These are phyloP conservation scores for Drosophila nr. perissopoda DNA, from an alignment of 2,888 invertebrate species.

Conservation along the genomic window DNA sequence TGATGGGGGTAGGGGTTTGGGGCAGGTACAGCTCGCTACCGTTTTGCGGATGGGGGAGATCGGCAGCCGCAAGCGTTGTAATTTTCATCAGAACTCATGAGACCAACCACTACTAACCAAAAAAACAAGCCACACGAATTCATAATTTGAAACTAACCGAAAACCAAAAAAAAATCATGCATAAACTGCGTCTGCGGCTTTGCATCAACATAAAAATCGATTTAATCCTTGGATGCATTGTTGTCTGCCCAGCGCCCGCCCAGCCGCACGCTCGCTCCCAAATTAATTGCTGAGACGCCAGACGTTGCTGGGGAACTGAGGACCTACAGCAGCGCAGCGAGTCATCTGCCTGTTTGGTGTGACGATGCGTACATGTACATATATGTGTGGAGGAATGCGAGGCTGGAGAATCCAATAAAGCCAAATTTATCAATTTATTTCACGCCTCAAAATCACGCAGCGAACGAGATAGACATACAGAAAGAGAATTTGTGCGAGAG, in stretches of 20 bases:
- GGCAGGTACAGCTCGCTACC: slow-evolving; percentile 51
- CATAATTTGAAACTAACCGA: slow-evolving; percentile 51
- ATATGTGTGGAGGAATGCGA: slow-evolving; percentile 49
- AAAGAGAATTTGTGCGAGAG: background rate
- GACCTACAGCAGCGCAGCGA: slow-evolving; percentile 75
- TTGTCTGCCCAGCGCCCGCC: slow-evolving; percentile 43
- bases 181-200: slow-evolving; percentile 29
- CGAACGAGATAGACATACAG: background rate
- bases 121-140: slow-evolving; percentile 41
- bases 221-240: slow-evolving; percentile 74
- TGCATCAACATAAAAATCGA: slow-evolving; percentile 72
- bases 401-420: slow-evolving; percentile 74
- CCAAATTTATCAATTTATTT: slow-evolving; percentile 82
- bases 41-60: slow-evolving; percentile 38
- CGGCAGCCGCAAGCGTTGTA: slow-evolving; percentile 53
- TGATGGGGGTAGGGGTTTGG: slow-evolving; percentile 2
- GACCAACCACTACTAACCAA: slow-evolving; percentile 13
- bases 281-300: slow-evolving; percentile 76
- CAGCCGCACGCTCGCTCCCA: slow-evolving; percentile 64
- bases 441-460: slow-evolving; percentile 77
- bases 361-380: background rate
- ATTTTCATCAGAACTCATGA: slow-evolving; percentile 57
- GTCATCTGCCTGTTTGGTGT: slow-evolving; percentile 25
- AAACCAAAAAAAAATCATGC: slow-evolving; percentile 41
- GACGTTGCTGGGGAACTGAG: slow-evolving; percentile 30